phyloP scores from a whole-genome alignment of 2,797 vertebrate genomes.

The Liasis olivaceus region DNA sequence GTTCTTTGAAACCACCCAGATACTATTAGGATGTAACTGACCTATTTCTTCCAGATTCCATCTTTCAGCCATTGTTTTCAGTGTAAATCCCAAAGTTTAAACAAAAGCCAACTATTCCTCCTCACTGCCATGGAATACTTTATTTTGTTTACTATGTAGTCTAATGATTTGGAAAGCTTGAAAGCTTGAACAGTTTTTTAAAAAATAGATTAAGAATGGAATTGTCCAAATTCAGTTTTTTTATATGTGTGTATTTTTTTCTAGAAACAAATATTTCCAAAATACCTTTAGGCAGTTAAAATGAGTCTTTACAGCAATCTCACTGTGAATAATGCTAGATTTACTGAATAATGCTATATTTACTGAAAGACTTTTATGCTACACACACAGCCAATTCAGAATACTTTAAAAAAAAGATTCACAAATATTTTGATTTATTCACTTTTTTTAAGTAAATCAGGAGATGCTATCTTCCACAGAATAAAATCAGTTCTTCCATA shows the following conservation, averaged over 20 bases:
- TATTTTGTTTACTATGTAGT: not conserved
- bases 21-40: not conserved
- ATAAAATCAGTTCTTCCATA: not conserved
- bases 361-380: not conserved
- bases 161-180: not conserved
- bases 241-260: not conserved
- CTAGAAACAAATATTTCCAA: not conserved
- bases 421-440: conserved; percentile 3
- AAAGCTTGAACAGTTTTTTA: not conserved
- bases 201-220: not conserved
- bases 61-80: not conserved
- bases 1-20: not conserved
- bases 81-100: not conserved
- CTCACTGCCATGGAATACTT: not conserved
- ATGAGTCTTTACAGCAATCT: not conserved
- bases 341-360: not conserved
- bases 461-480: not conserved
- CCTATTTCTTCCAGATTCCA: not conserved
- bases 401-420: not conserved
- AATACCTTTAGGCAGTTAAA: conserved; percentile 22
- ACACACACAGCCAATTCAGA: not conserved
- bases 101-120: not conserved
- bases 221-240: too few relatives aligned
- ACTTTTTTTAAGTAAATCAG: not conserved
- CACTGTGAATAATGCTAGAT: not conserved